These are phyloP conservation scores for Pseudopleuronectes americanus DNA, from an alignment of 2,797 vertebrate species.

Conservation along the genomic window DNA sequence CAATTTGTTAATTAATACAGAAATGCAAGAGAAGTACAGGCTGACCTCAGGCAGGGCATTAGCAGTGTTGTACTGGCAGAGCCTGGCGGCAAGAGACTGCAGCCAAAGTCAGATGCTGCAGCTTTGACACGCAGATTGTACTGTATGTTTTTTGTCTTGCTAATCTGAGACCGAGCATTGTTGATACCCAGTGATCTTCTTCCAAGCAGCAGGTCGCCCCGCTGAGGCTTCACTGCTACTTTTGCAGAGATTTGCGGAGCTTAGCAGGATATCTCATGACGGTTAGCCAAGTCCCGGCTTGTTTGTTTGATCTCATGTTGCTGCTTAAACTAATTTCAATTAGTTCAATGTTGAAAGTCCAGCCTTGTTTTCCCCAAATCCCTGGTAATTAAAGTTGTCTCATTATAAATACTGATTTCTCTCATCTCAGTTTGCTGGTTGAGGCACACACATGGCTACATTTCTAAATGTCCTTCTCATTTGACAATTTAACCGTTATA, in stretches of 20 bases:
- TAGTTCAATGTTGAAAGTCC: conserved; percentile 29
- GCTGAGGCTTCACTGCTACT: conserved; percentile 38
- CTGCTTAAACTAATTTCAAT: conserved; percentile 36
- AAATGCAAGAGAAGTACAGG: no score
- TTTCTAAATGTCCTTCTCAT: background rate
- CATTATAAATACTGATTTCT: background rate
- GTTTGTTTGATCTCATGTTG: conserved; percentile 49
- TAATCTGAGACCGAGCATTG: conserved; percentile 47
- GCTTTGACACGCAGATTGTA: conserved; percentile 9
- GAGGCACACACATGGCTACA: background rate
- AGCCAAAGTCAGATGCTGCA: conserved; percentile 9
- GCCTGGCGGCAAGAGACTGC: background rate
- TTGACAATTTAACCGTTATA: conserved; percentile 10
- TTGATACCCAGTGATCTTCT: conserved; percentile 39
- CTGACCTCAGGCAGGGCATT: background rate
- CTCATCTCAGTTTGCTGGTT: background rate
- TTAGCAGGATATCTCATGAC: conserved; percentile 50
- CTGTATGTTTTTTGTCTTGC: conserved; percentile 14
- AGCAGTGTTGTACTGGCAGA: background rate
- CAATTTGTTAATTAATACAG: no score
- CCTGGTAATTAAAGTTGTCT: conserved; percentile 14
- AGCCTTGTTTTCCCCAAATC: conserved; percentile 29
- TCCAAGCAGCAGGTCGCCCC: conserved; percentile 34
- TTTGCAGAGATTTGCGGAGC: conserved; percentile 51
- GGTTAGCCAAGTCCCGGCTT: conserved; percentile 26